phyloP scores from a whole-genome alignment of 2,113 vertebrate genomes.

The Tetrax tetrax region DNA sequence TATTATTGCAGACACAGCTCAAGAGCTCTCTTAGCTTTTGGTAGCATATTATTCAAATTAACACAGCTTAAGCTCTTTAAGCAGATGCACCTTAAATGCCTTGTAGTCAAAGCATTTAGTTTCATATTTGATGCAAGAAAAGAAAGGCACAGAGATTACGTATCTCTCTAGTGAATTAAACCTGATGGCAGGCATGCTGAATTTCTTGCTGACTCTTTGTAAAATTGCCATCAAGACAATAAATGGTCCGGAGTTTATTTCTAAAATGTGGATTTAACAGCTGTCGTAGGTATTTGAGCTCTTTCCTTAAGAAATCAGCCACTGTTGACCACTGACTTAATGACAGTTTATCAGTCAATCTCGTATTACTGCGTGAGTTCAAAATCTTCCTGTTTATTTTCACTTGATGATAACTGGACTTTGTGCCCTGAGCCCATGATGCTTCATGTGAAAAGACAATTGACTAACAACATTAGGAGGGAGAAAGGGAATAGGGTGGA shows the following conservation, averaged over 20 bases:
- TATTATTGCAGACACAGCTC: background rate
- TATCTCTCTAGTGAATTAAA: background rate
- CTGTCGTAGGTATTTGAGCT: background rate
- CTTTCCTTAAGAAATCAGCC: background rate
- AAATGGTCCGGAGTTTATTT: background rate
- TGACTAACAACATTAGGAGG: background rate
- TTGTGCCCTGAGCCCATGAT: background rate
- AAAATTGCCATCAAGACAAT: conserved; percentile 4
- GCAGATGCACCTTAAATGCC: background rate
- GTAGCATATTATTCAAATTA: conserved; percentile 21
- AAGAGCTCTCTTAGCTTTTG: background rate
- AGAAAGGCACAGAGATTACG: background rate
- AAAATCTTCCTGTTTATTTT: conserved; percentile 20
- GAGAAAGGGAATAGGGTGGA: background rate
- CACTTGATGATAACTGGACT: background rate
- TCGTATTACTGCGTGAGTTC: background rate
- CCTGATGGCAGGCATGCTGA: background rate
- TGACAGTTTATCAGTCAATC: background rate
- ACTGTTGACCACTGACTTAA: background rate
- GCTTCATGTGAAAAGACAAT: conserved; percentile 14
- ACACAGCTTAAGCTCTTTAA: conserved; percentile 20
- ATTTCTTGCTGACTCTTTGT: background rate
- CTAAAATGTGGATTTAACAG: background rate
- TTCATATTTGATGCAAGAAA: background rate
- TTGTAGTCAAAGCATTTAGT: background rate